A percentile compares a stretch with the other conserved stretches of the same genome.
phyloP scores from a whole-genome alignment of 2,888 invertebrate species.

The Dione vanillae region DNA sequence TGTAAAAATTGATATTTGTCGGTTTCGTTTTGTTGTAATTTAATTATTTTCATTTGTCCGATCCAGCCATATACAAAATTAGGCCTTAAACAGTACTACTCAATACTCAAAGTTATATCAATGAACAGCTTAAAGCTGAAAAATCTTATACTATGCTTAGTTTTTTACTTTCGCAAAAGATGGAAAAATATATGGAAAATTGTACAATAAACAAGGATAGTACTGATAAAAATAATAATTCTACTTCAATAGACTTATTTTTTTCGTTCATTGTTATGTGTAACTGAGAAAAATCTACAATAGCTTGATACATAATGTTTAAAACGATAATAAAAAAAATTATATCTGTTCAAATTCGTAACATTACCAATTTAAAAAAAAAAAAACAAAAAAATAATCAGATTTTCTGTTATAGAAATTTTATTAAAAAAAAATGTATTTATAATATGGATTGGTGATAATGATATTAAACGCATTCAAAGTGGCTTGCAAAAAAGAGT shows the following conservation, averaged over 20 bases:
- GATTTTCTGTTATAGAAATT: background rate
- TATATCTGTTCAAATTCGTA: background rate
- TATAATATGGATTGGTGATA: too few species aligned
- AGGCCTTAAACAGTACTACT: too few species aligned
- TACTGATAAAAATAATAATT: conserved; percentile 20
- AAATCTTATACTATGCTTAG: background rate
- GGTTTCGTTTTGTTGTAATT: too few species aligned
- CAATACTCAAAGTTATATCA: too few species aligned
- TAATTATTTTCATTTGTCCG: too few species aligned
- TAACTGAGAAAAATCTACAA: conserved; percentile 4
- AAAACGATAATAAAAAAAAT: conserved; percentile 4
- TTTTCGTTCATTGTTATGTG: conserved; percentile 12
- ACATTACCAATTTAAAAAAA: too few species aligned
- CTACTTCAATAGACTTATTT: conserved; percentile 11
- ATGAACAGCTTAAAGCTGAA: too few species aligned
- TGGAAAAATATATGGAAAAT: background rate
- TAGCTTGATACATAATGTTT: conserved; percentile 7
- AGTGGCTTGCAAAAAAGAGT: too few species aligned
- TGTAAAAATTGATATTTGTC: too few species aligned
- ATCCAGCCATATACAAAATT: too few species aligned
- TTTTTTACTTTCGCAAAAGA: background rate
- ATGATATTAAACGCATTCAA: too few species aligned
- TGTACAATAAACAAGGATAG: conserved; percentile 15
- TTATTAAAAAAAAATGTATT: background rate
- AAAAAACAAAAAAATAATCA: too few species aligned